phyloP scores from a whole-genome alignment of 2,113 vertebrate species.

The Anoura caudifer region DNA sequence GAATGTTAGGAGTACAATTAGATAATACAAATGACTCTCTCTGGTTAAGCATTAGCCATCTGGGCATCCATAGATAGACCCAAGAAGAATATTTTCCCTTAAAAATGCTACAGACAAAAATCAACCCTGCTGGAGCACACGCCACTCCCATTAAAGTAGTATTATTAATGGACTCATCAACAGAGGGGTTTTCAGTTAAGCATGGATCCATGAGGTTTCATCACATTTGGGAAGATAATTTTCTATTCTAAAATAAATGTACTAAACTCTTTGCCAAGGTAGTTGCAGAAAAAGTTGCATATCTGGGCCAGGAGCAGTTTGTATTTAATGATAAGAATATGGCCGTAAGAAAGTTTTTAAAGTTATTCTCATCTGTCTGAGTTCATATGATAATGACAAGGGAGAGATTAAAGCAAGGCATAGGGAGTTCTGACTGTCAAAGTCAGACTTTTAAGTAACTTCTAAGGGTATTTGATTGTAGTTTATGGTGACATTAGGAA shows the following conservation, averaged over 20 bases:
- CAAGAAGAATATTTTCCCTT: background rate
- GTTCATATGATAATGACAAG: background rate
- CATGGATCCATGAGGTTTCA: background rate
- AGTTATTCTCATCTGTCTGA: background rate
- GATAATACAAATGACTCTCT: background rate
- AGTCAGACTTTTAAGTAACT: background rate
- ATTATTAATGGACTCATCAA: background rate
- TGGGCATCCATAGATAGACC: background rate
- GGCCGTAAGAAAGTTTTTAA: background rate
- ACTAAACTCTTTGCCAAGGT: background rate
- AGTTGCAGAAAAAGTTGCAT: background rate
- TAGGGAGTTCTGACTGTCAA: background rate
- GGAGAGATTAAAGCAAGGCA: background rate
- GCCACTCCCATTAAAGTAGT: background rate
- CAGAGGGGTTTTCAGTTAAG: background rate
- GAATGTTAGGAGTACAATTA: background rate
- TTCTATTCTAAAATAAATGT: background rate
- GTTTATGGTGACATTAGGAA: background rate
- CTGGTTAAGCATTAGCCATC: background rate
- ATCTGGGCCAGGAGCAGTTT: background rate
- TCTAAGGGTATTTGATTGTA: background rate
- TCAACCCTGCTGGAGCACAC: background rate
- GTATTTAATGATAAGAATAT: background rate
- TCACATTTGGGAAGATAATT: background rate
- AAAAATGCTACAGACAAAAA: background rate